phyloP scores from a whole-genome alignment of 2,888 invertebrate genomes.

The Andrena bucephala region DNA sequence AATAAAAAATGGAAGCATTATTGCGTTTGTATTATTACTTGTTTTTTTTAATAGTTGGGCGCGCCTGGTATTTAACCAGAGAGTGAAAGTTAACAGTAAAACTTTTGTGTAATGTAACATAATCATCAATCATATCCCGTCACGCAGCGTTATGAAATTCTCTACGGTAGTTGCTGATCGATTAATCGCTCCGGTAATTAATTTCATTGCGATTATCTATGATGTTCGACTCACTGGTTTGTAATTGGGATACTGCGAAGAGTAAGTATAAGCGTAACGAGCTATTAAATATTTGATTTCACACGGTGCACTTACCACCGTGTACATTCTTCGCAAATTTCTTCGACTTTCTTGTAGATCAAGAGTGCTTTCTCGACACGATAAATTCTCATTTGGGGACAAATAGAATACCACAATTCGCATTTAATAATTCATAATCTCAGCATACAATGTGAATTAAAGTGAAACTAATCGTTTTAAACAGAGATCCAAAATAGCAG shows the following conservation, averaged over 20 bases:
- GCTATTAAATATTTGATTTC: constrained; percentile 22
- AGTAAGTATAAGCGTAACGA: background rate
- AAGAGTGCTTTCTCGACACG: background rate
- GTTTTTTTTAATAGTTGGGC: too few species aligned
- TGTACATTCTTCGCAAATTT: background rate
- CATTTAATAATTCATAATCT: too few species aligned
- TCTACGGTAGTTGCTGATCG: background rate
- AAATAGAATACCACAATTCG: too few species aligned
- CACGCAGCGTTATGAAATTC: background rate
- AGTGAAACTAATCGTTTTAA: too few species aligned
- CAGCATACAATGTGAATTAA: too few species aligned
- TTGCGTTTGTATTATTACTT: too few species aligned
- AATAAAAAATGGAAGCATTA: too few species aligned
- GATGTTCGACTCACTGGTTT: background rate
- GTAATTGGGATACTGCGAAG: constrained; percentile 5
- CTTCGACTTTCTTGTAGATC: background rate
- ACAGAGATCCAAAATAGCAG: too few species aligned
- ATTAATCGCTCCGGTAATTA: constrained; percentile 11
- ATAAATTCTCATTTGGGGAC: too few species aligned
- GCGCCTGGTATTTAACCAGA: background rate
- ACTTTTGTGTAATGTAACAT: background rate
- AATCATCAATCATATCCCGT: background rate
- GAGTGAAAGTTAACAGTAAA: background rate
- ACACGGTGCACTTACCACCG: too few species aligned
- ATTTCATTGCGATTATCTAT: constrained; percentile 14